Percentiles rank a stretch among this genome's conserved stretches.
Evolutionary conservation across 2,113 vertebrate genomes (phyloP).

Genomic region (Anguilla japonica): DNA sequence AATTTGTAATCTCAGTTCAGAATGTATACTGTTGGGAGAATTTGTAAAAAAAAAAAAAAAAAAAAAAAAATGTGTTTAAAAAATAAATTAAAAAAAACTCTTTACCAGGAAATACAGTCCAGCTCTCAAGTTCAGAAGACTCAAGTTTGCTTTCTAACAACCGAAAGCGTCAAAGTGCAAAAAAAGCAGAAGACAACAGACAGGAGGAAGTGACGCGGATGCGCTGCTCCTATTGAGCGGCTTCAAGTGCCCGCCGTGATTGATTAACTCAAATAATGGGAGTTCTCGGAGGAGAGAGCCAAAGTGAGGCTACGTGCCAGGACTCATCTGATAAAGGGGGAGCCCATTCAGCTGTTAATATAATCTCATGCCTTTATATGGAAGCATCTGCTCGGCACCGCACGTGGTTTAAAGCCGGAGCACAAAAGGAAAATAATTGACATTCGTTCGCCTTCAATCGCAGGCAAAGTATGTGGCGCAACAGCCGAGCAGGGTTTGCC

Average conservation of each 20-base stretch:
- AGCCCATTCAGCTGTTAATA: slow-evolving; percentile 62
- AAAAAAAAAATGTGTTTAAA: background rate
- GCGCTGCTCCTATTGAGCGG: background rate
- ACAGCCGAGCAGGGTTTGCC: slow-evolving; percentile 46
- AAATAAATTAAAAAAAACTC: background rate
- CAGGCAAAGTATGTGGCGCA: slow-evolving; percentile 63
- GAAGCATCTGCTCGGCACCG: slow-evolving; percentile 55
- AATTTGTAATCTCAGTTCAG: background rate
- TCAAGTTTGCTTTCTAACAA: background rate
- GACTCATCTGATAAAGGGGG: slow-evolving; percentile 61
- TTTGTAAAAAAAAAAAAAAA: background rate
- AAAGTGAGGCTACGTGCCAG: slow-evolving; percentile 55
- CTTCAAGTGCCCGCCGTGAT: slow-evolving; percentile 8
- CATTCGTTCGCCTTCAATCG: slow-evolving; percentile 65
- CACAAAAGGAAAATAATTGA: slow-evolving; percentile 62
- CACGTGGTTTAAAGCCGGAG: slow-evolving; percentile 45
- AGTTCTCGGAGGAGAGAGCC: slow-evolving; percentile 42
- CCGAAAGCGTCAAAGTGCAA: background rate
- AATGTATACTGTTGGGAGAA: background rate
- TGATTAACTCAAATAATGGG: slow-evolving; percentile 14
- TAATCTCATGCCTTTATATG: slow-evolving; percentile 61
- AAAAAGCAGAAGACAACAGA: background rate
- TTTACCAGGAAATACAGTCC: background rate
- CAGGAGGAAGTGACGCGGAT: background rate
- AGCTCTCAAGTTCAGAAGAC: background rate